phyloP scores from a whole-genome alignment of 2,797 vertebrate genomes.

The Acanthiza pusilla region DNA sequence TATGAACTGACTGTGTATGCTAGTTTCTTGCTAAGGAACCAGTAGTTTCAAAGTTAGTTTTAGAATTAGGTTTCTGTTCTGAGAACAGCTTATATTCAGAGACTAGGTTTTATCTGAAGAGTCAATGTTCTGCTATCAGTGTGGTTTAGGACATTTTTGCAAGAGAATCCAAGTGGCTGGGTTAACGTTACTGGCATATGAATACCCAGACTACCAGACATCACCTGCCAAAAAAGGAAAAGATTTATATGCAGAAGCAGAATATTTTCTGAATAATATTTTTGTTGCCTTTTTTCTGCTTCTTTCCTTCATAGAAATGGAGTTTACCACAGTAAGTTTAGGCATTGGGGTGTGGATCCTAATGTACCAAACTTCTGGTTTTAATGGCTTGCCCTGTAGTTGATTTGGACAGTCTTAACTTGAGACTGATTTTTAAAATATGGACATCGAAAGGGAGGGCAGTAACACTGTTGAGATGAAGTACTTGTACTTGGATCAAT shows the following conservation, averaged over 20 bases:
- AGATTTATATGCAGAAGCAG: neutral
- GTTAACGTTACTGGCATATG: neutral
- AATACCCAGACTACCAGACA: neutral
- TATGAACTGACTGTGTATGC: neutral
- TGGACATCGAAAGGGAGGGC: neutral
- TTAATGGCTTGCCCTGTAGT: neutral
- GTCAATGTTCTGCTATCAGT: neutral
- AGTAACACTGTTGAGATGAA: neutral
- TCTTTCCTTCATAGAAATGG: neutral
- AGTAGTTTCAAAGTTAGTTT: neutral
- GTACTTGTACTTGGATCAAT: neutral
- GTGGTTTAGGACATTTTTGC: neutral
- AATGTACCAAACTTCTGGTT: neutral
- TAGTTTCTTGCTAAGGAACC: neutral
- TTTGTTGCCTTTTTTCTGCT: neutral
- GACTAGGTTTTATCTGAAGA: neutral
- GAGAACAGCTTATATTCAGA: neutral
- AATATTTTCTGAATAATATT: neutral
- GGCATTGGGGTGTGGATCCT: neutral
- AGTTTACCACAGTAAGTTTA: neutral
- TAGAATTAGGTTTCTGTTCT: neutral
- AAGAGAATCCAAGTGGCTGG: neutral
- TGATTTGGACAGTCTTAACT: neutral
- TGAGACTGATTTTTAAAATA: neutral
- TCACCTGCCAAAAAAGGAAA: neutral